These are phyloP conservation scores for Aphelinus atriplicis DNA, from an alignment of 1,140 invertebrate species.

Conservation along the genomic window DNA sequence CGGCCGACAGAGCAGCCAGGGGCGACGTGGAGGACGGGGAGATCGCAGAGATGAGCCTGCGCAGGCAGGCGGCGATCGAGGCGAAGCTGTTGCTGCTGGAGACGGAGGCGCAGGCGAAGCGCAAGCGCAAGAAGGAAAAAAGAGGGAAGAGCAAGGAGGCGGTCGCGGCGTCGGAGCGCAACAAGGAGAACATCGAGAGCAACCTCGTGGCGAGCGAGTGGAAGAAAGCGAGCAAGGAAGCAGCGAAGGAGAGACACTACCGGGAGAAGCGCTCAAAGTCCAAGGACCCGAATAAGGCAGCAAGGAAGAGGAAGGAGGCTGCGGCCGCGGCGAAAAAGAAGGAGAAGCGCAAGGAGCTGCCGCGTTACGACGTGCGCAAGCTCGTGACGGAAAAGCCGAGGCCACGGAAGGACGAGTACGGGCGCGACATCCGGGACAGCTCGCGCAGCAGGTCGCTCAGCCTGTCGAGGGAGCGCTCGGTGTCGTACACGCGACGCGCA, in stretches of 20 bases:
- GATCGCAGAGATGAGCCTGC: conserved; percentile 35
- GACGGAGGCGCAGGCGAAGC: conserved; percentile 58
- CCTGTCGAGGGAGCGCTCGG: conserved; percentile 42
- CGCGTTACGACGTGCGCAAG: conserved; percentile 83
- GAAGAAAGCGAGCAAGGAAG: conserved; percentile 83
- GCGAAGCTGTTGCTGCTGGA: not conserved
- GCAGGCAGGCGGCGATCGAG: not conserved
- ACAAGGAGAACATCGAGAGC: conserved; percentile 69
- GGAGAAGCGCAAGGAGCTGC: conserved; percentile 81
- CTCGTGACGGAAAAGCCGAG: conserved; percentile 77
- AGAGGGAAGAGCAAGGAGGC: conserved; percentile 65
- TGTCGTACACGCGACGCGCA: conserved; percentile 42
- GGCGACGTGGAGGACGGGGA: conserved; percentile 54
- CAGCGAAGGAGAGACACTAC: conserved; percentile 83
- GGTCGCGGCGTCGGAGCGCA: conserved; percentile 68
- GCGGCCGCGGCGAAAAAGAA: conserved; percentile 78
- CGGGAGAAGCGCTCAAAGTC: conserved; percentile 69
- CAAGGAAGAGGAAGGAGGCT: conserved; percentile 71
- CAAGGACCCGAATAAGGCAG: conserved; percentile 56
- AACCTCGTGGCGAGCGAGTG: conserved; percentile 67
- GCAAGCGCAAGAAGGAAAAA: conserved; percentile 59
- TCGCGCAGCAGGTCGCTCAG: conserved; percentile 61
- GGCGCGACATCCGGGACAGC: conserved; percentile 72
- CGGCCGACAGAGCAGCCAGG: conserved; percentile 1
- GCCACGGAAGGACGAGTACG: conserved; percentile 80